Percentiles rank a stretch among this genome's conserved stretches.
These are phyloP conservation scores for Ditula angustiorana DNA, from an alignment of 2,888 invertebrate genomes.

Conservation along the genomic window DNA sequence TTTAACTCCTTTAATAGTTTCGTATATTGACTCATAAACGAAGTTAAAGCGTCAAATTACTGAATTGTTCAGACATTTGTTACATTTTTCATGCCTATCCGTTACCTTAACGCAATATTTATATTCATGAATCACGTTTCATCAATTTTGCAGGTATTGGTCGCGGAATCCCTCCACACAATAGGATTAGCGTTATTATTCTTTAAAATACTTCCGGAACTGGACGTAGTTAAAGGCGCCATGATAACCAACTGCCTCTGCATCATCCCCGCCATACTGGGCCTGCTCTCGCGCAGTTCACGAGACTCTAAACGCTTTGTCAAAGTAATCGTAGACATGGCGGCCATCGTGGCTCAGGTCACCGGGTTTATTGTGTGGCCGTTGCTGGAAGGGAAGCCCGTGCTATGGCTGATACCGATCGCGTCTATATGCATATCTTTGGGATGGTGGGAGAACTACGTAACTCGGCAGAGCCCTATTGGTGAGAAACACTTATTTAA, in stretches of 20 bases:
- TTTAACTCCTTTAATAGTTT: too few species aligned
- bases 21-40: too few species aligned
- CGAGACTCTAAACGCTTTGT: conserved; percentile 92
- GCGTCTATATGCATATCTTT: conserved; percentile 94
- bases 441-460: conserved; percentile 99
- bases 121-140: too few species aligned
- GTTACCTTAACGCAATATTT: too few species aligned
- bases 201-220: conserved; percentile 94
- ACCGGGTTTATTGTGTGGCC: conserved; percentile 97
- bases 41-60: too few species aligned
- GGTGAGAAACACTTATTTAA: conserved; percentile 73
- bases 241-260: conserved; percentile 98
- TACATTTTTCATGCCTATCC: too few species aligned
- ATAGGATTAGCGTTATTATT: conserved; percentile 94
- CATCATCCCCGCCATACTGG: conserved; percentile 92
- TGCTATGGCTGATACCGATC: conserved; percentile 94
- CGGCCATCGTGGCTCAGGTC: conserved; percentile 94
- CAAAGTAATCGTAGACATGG: conserved; percentile 92
- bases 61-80: too few species aligned
- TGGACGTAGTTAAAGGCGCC: conserved; percentile 97
- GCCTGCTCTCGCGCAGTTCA: conserved; percentile 92
- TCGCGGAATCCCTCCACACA: conserved; percentile 95
- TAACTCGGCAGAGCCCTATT: conserved; percentile 93
- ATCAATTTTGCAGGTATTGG: conserved; percentile 87
- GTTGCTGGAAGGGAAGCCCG: conserved; percentile 90